These are phyloP conservation scores for Bombycilla garrulus DNA, from an alignment of 2,113 vertebrate species.

Conservation along the genomic window DNA sequence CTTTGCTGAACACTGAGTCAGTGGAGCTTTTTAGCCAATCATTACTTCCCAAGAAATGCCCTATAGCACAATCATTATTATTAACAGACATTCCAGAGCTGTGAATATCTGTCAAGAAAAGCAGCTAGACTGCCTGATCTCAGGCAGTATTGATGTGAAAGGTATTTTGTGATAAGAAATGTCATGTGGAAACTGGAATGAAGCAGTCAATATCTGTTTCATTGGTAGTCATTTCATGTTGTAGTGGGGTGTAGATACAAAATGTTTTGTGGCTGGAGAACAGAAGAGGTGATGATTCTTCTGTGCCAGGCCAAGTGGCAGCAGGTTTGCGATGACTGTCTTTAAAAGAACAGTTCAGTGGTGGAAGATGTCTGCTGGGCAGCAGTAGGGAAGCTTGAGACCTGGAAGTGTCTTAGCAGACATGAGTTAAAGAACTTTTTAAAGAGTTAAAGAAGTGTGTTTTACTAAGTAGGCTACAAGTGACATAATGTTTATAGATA, in stretches of 20 bases:
- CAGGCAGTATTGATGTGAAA: neutral
- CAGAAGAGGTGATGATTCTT: neutral
- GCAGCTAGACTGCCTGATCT: neutral
- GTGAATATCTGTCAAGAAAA: neutral
- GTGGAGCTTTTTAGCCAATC: neutral
- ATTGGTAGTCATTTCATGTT: neutral
- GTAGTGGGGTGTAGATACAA: neutral
- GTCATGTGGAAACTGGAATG: neutral
- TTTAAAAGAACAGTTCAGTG: neutral
- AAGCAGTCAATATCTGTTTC: neutral
- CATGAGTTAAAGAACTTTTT: neutral
- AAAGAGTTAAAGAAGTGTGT: neutral
- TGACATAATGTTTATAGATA: neutral
- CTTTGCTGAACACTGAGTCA: neutral
- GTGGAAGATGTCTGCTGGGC: neutral
- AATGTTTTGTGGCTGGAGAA: neutral
- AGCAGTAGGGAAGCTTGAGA: neutral
- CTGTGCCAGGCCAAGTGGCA: neutral
- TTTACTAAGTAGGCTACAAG: neutral
- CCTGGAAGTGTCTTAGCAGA: neutral
- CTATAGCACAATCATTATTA: neutral
- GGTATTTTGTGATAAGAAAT: neutral
- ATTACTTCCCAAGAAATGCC: neutral
- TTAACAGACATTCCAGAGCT: neutral
- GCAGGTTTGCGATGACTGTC: neutral